phyloP scores from a whole-genome alignment of 2,888 invertebrate genomes.

The Latrodectus hesperus region DNA sequence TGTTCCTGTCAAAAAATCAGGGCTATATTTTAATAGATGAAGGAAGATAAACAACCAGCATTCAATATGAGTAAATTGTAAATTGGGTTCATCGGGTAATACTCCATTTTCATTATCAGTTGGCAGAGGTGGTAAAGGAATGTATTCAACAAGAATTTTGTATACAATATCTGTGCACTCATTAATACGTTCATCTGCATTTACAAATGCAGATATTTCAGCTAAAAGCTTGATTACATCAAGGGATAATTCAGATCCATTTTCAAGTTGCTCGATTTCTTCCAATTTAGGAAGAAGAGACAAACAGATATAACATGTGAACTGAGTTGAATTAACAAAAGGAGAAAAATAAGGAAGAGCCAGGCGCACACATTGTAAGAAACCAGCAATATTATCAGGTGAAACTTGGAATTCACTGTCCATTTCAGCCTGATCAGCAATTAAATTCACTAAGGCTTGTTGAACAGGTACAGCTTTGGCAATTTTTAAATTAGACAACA shows the following conservation, averaged over 20 bases:
- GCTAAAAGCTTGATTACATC: conserved; percentile 90
- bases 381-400: conserved; percentile 80
- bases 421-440: conserved; percentile 90
- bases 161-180: conserved; percentile 82
- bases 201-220: conserved; percentile 83
- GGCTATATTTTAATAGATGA: conserved; percentile 85
- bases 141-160: conserved; percentile 85
- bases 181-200: conserved; percentile 64
- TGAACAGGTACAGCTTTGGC: conserved; percentile 89
- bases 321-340: conserved; percentile 86
- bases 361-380: conserved; percentile 89
- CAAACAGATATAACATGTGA: conserved; percentile 88
- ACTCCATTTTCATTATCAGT: conserved; percentile 76
- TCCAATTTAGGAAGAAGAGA: conserved; percentile 84
- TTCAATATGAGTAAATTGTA: conserved; percentile 95
- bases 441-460: conserved; percentile 88
- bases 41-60: conserved; percentile 86
- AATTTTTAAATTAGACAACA: conserved; percentile 86
- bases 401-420: conserved; percentile 77
- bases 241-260: conserved; percentile 82
- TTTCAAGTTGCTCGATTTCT: conserved; percentile 74
- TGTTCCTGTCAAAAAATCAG: conserved; percentile 81
- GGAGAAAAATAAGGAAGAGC: conserved; percentile 86
- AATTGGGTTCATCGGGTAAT: conserved; percentile 82
- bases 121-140: conserved; percentile 88